Conservation (phyloP, 1,140 invertebrate species). For the Neodiprion virginianus region DNA sequence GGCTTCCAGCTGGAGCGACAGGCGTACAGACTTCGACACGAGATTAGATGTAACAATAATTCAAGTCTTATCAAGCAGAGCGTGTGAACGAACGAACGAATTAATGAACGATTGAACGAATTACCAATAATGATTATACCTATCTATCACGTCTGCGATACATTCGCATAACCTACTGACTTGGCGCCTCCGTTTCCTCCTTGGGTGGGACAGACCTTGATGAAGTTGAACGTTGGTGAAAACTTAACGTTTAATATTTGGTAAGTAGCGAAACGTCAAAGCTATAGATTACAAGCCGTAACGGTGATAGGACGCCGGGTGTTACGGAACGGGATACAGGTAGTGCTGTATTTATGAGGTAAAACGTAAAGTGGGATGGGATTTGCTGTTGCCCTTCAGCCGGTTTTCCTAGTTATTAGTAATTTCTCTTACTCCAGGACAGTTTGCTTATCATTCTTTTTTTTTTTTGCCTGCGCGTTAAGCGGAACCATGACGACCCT, state of each 20-base stretch:
- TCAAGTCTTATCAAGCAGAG: too few species aligned
- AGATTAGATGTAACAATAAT: too few species aligned
- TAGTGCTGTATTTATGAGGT: too few species aligned
- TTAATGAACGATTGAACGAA: too few species aligned
- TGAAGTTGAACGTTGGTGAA: constrained; percentile 39
- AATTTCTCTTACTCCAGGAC: neutral
- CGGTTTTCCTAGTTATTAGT: too few species aligned
- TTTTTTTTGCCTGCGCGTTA: neutral
- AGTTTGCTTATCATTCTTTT: neutral
- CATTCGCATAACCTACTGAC: constrained; percentile 31
- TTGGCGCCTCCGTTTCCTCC: constrained; percentile 36
- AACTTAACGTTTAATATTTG: constrained; percentile 41
- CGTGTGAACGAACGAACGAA: too few species aligned
- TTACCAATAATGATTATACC: too few species aligned
- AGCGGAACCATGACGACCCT: neutral
- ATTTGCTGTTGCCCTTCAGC: too few species aligned
- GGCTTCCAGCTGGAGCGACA: too few species aligned
- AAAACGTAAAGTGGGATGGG: too few species aligned
- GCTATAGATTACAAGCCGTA: constrained; percentile 6
- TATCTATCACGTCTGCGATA: too few species aligned
- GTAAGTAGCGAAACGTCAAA: constrained; percentile 42
- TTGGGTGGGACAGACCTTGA: constrained; percentile 45
- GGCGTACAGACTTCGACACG: too few species aligned
- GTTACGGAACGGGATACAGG: neutral
- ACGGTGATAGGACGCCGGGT: neutral